Conservation (phyloP, 2,888 invertebrate species). For the Lasioglossum vierecki region DNA sequence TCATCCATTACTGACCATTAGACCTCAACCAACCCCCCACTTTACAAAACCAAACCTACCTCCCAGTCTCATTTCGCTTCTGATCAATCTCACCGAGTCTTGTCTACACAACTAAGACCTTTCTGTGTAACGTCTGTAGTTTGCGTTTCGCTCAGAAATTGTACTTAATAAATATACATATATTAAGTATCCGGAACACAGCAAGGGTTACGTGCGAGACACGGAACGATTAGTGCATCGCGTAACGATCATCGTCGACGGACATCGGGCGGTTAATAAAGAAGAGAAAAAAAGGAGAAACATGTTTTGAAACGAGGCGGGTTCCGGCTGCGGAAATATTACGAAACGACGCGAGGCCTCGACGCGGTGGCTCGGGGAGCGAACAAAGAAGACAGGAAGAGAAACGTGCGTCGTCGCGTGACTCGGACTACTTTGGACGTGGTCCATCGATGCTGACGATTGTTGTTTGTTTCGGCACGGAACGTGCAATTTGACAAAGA, state of each 20-base stretch:
- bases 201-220: background rate
- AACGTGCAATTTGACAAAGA: constrained; percentile 23
- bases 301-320: constrained; percentile 4
- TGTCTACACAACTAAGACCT: too few species aligned
- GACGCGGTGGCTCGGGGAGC: background rate
- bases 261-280: background rate
- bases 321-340: background rate
- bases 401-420: constrained; percentile 21
- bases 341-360: constrained; percentile 3
- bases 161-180: too few species aligned
- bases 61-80: too few species aligned
- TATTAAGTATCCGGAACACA: too few species aligned
- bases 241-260: background rate
- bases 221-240: background rate
- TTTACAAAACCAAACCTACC: too few species aligned
- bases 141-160: too few species aligned
- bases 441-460: constrained; percentile 36
- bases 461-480: constrained; percentile 26
- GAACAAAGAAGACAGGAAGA: constrained; percentile 20
- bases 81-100: too few species aligned
- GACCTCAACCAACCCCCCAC: too few species aligned
- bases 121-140: too few species aligned
- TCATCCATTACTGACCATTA: too few species aligned
- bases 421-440: constrained; percentile 4
- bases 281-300: background rate